These are phyloP conservation scores for Priocnemis perturbator DNA, from an alignment of 2,888 invertebrate species.

Conservation along the genomic window DNA sequence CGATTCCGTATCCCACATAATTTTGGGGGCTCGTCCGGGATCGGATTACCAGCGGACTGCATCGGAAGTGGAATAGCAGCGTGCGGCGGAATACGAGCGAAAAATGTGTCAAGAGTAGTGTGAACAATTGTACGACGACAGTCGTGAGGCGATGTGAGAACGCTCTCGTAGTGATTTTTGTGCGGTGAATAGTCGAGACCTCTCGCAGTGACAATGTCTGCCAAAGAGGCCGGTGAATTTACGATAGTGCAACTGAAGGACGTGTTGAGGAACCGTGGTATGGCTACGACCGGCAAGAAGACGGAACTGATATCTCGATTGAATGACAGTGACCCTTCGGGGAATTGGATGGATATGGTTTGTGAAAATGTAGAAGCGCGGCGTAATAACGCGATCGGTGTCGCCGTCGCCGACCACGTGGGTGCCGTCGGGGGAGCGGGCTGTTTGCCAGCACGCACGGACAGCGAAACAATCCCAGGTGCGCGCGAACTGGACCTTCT, in stretches of 20 bases:
- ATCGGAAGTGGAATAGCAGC: background rate
- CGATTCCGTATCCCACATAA: background rate
- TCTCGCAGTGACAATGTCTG: too few species aligned
- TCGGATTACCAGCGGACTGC: background rate
- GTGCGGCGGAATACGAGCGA: background rate
- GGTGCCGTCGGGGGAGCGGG: background rate
- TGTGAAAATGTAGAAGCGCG: too few species aligned
- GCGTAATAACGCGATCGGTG: too few species aligned
- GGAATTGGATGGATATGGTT: constrained; percentile 16
- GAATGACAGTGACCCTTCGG: constrained; percentile 14
- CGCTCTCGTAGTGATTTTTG: too few species aligned
- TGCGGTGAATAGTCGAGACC: too few species aligned
- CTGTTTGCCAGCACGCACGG: background rate
- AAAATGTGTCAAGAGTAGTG: too few species aligned
- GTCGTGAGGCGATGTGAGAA: background rate
- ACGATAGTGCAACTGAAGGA: constrained; percentile 4
- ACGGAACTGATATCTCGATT: constrained; percentile 11
- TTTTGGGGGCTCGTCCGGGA: background rate
- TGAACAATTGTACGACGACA: too few species aligned
- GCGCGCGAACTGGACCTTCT: constrained; percentile 9
- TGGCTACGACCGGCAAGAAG: too few species aligned
- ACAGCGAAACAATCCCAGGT: background rate
- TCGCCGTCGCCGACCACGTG: background rate
- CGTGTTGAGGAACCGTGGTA: constrained; percentile 8
- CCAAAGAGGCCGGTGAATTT: constrained; percentile 10